Evolutionary conservation across 2,113 vertebrate genomes (phyloP).

Genomic region (Myrmophylax atrothorax): DNA sequence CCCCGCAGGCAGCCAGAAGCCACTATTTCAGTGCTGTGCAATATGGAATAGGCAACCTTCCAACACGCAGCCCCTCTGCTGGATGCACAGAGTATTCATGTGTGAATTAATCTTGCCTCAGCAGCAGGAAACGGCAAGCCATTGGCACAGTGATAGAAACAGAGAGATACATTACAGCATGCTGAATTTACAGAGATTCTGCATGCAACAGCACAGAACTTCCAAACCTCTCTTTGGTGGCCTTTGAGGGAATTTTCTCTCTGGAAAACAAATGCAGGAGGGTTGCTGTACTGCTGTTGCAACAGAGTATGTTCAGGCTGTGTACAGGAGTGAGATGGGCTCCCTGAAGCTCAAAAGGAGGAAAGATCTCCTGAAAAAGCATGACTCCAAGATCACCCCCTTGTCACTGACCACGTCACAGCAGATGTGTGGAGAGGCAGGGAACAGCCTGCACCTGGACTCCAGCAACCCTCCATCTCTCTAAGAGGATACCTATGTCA

Average conservation of each 20-base stretch:
- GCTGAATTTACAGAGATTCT: neutral
- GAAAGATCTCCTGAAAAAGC: neutral
- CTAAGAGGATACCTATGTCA: neutral
- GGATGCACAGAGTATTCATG: neutral
- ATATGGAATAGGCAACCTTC: neutral
- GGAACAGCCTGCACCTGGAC: neutral
- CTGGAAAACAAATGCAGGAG: fast-evolving
- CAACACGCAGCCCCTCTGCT: neutral
- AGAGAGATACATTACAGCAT: neutral
- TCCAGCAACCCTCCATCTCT: neutral
- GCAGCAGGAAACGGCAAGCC: neutral
- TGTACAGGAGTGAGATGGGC: fast-evolving
- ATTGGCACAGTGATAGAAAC: neutral
- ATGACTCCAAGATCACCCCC: neutral
- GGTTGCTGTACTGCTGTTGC: neutral
- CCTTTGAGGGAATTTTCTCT: neutral
- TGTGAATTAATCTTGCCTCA: neutral
- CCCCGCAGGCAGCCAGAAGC: neutral
- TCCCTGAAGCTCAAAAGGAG: neutral
- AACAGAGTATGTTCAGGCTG: neutral
- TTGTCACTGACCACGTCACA: fast-evolving
- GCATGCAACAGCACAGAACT: neutral
- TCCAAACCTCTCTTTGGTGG: neutral
- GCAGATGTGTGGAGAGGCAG: neutral
- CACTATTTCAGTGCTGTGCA: neutral